Evolutionary conservation across 2,888 invertebrate species (phyloP).

Genomic region (Linyphia triangularis): DNA sequence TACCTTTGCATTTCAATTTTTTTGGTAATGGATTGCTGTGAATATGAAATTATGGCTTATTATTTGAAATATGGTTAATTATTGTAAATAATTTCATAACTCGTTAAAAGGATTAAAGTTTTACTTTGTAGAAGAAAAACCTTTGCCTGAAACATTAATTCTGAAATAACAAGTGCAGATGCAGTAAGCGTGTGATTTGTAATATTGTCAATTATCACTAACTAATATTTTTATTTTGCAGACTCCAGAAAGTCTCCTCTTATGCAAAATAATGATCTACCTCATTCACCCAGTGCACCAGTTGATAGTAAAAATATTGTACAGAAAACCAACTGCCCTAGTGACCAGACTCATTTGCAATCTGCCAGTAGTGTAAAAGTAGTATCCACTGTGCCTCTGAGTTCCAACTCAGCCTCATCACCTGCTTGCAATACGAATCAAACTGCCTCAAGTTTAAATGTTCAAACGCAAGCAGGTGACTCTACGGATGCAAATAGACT

Average conservation of each 20-base stretch:
- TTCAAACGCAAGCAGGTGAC: conserved; percentile 65
- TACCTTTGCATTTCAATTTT: no score
- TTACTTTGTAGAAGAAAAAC: no score
- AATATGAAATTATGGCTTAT: no score
- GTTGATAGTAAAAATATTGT: conserved; percentile 63
- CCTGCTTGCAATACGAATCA: conserved; percentile 68
- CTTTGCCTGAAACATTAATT: no score
- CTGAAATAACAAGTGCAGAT: no score
- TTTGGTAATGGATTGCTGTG: no score
- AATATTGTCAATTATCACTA: no score
- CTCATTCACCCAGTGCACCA: conserved; percentile 74
- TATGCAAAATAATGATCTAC: conserved; percentile 74
- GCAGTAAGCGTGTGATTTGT: no score
- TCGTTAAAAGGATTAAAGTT: no score
- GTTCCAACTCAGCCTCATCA: conserved; percentile 67
- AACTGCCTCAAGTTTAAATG: conserved; percentile 65
- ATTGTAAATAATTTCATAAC: no score
- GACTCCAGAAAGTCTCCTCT: conserved; percentile 69
- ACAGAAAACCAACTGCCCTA: conserved; percentile 58
- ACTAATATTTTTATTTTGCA: conserved; percentile 6
- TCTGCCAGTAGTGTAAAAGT: conserved; percentile 73
- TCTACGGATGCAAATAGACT: conserved; percentile 68
- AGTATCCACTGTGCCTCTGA: conserved; percentile 74
- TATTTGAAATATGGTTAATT: no score
- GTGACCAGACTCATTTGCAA: conserved; percentile 66